Conservation (phyloP, 1,140 invertebrate genomes). For the Drosophila virilis region DNA sequence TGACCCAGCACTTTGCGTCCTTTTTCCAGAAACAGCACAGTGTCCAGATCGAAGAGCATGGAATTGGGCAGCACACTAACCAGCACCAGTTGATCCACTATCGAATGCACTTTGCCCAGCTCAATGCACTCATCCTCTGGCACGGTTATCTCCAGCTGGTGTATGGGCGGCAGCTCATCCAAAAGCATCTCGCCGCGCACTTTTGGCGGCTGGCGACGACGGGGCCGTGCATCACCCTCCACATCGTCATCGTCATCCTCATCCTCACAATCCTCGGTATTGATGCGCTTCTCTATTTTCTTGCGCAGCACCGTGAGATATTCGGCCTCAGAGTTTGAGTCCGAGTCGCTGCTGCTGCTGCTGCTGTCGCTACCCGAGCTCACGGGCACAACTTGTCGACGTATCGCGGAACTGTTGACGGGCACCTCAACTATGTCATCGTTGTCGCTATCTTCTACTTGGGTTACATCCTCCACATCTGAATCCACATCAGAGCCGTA, state of each 20-base stretch:
- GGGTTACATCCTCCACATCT: conserved; percentile 27
- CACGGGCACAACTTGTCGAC: conserved; percentile 54
- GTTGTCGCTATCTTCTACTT: conserved; percentile 48
- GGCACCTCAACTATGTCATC: conserved; percentile 68
- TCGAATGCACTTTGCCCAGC: conserved; percentile 89
- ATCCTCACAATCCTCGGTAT: conserved; percentile 66
- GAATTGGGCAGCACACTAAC: conserved; percentile 88
- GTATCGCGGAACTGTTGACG: conserved; percentile 25
- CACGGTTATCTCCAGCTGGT: conserved; percentile 92
- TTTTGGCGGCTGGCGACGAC: conserved; percentile 59
- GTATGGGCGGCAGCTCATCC: conserved; percentile 92
- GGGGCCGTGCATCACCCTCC: conserved; percentile 20
- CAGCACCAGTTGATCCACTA: conserved; percentile 91
- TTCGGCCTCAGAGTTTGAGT: conserved; percentile 67
- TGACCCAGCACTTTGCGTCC: conserved; percentile 90
- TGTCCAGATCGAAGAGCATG: conserved; percentile 93
- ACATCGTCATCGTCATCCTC: conserved; percentile 68
- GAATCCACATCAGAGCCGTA: conserved; percentile 68
- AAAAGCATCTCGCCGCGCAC: conserved; percentile 82
- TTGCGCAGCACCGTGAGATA: conserved; percentile 67
- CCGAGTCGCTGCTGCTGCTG: conserved; percentile 47
- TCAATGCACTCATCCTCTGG: conserved; percentile 90
- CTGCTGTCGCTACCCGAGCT: conserved; percentile 59
- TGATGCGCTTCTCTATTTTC: conserved; percentile 72
- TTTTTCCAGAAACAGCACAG: conserved; percentile 91